A percentile compares a stretch with the other conserved stretches of the same genome.
Conservation (phyloP, 2,797 vertebrate genomes). For the Danio tinwini region DNA sequence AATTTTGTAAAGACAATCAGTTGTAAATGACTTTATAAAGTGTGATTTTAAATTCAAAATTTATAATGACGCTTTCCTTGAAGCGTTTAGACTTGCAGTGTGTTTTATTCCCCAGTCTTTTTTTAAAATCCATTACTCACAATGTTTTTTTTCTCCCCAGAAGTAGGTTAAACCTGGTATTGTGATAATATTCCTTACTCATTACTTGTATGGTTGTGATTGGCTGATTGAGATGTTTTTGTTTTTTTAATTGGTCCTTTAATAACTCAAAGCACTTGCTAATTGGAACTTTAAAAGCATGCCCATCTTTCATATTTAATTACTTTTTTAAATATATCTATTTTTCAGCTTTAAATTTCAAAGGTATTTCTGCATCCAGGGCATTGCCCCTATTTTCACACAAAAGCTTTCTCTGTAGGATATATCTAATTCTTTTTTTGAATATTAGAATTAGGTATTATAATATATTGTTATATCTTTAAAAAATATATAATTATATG, state of each 20-base stretch:
- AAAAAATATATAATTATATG: slow-evolving; percentile 59
- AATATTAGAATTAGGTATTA: slow-evolving; percentile 59
- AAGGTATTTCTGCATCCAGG: slow-evolving; percentile 2
- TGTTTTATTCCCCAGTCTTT: slow-evolving; percentile 59
- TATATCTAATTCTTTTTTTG: slow-evolving; percentile 63
- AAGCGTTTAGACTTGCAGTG: slow-evolving; percentile 64
- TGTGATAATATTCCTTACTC: slow-evolving; percentile 17
- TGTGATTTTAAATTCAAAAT: slow-evolving; percentile 69
- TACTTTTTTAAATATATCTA: neutral
- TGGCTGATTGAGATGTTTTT: neutral
- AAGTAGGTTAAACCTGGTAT: slow-evolving; percentile 7
- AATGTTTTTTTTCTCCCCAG: neutral
- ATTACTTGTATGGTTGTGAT: slow-evolving; percentile 26
- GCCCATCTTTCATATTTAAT: neutral
- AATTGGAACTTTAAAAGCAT: slow-evolving; percentile 9
- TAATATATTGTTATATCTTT: slow-evolving; percentile 74
- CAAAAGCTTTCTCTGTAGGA: slow-evolving; percentile 57
- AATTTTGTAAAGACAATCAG: slow-evolving; percentile 83
- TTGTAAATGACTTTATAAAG: slow-evolving; percentile 82
- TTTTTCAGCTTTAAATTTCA: slow-evolving; percentile 4
- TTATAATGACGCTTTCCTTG: slow-evolving; percentile 69
- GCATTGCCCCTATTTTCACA: slow-evolving; percentile 20
- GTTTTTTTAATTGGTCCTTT: neutral
- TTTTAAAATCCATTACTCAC: slow-evolving; percentile 7
- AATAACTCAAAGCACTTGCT: slow-evolving; percentile 7